Evolutionary conservation across 2,113 vertebrate species (phyloP).

Genomic region (Dromas ardeola): DNA sequence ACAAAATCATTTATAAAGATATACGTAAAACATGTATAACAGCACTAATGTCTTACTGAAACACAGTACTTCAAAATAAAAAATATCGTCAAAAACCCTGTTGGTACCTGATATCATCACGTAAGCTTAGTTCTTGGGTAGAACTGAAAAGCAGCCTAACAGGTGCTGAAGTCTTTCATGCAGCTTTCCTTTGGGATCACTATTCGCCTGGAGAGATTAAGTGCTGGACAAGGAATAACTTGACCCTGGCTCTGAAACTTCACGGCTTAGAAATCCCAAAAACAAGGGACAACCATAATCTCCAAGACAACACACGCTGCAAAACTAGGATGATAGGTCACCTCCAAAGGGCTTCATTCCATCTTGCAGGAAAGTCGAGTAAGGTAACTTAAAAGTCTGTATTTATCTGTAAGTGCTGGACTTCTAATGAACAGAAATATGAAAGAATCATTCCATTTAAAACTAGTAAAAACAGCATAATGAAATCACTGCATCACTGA

Average conservation of each 20-base stretch:
- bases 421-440: background rate
- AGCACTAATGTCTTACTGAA: background rate
- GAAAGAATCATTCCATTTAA: background rate
- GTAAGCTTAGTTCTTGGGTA: background rate
- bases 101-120: background rate
- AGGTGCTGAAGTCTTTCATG: background rate
- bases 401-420: background rate
- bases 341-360: background rate
- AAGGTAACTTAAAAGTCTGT: background rate
- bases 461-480: background rate
- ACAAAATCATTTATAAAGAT: background rate
- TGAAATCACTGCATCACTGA: background rate
- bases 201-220: background rate
- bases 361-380: background rate
- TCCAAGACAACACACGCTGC: rapidly evolving
- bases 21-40: rapidly evolving
- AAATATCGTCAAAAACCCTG: background rate
- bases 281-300: background rate
- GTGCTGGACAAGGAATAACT: background rate
- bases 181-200: background rate
- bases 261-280: background rate
- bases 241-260: background rate
- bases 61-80: background rate
- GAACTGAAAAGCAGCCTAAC: background rate
- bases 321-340: background rate